These are phyloP conservation scores for Phalacrocorax brasilianus DNA, from an alignment of 2,113 vertebrate genomes.

Conservation along the genomic window DNA sequence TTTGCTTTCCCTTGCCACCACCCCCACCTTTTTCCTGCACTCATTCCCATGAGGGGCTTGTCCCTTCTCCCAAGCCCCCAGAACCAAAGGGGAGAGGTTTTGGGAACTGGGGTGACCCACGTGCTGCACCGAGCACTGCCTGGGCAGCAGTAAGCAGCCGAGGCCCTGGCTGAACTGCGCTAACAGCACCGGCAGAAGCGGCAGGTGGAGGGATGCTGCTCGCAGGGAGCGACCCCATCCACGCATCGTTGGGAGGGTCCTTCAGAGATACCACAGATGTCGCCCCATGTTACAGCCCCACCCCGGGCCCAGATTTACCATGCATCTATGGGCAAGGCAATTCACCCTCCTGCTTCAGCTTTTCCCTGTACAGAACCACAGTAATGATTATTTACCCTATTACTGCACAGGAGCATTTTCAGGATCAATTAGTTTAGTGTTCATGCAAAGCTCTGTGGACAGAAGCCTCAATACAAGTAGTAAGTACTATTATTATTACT, in stretches of 20 bases:
- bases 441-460: slow-evolving; percentile 27
- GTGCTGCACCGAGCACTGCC: neutral
- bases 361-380: neutral
- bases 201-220: neutral
- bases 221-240: neutral
- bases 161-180: neutral
- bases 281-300: neutral
- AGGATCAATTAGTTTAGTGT: slow-evolving; percentile 31
- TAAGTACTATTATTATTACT: slow-evolving; percentile 50
- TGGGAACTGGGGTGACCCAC: neutral
- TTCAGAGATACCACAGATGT: neutral
- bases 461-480: slow-evolving; percentile 16
- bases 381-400: neutral
- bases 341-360: neutral
- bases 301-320: neutral
- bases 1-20: neutral
- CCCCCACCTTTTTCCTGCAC: neutral
- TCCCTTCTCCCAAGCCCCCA: neutral
- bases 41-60: neutral
- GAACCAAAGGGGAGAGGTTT: neutral
- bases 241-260: fast-evolving
- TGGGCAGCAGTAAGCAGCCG: fast-evolving
- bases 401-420: neutral
- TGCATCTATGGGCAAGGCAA: neutral
- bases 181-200: neutral